Evolutionary conservation across 92 coral and sea anemone species (phyloP), one percentile per base, ranked within the genome.

Genomic region (Palythoa heliodiscus): DNA sequence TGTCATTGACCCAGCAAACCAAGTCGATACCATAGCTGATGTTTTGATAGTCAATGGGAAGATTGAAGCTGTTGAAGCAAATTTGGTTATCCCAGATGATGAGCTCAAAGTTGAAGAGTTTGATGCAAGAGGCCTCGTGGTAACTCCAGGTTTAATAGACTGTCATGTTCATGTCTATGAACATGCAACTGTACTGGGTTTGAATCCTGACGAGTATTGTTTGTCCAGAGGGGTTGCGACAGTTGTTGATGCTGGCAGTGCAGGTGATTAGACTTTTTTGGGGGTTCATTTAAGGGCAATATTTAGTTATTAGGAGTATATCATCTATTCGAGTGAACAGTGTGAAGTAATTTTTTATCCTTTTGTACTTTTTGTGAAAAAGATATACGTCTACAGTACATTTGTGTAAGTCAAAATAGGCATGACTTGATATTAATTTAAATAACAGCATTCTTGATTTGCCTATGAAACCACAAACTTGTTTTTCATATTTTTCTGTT

Each of bases 241-340:
- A 2, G 98, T 91, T 61, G 95, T 95, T 14, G 98, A 95, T 88
- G 98, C 98, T 24, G 98, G 98, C 6, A 91, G 95, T 88, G 95
- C 98, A 83, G 98, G 98, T 93, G 35, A 58, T 69, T 67, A 22
- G n/a, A 23, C 16, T 19, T 61, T 16, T 19, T 63, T 63, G 3
- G 22, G 20, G 3, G 3, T 63, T 23, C 22, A 10, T 63, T 20
- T 63, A n/a, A 19, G 35, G 35, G 35, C 35, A 29, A 29, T 29
- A 29, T 29, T 29, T 29, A 29, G 35, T 29, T 29, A 29, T 29
- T 29, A 29, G 35, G 35, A 29, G 35, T 29, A 29, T 29, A 29
- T 29, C 35, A 29, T 29, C 35, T 29, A 29, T 29, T 29, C 35
- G 1, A 29, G 35, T 29, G 35, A n/a, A n/a, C n/a, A n/a, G n/a